Evolutionary conservation across 1,140 invertebrate genomes (phyloP).

Genomic region (Colletes latitarsis): DNA sequence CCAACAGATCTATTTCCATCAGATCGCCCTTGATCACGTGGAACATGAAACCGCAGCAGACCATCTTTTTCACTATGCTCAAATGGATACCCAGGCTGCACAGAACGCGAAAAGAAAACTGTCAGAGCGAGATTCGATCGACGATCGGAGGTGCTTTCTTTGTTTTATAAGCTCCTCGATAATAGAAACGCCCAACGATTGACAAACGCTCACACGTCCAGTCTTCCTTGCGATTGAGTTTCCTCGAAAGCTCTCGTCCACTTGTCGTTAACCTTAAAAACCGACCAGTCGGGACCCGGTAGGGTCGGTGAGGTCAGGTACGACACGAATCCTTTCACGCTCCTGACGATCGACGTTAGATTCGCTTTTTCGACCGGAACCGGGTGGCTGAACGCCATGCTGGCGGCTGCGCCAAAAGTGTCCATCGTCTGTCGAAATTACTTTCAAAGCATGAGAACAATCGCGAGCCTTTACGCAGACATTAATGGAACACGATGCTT

Average conservation of each 20-base stretch:
- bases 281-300: slow-evolving; percentile 59
- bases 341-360: slow-evolving; percentile 67
- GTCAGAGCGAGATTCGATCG: no score
- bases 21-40: slow-evolving; percentile 67
- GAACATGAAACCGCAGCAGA: slow-evolving; percentile 65
- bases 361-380: slow-evolving; percentile 68
- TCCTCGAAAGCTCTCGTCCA: slow-evolving; percentile 70
- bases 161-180: no score
- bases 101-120: neutral
- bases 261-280: slow-evolving; percentile 59
- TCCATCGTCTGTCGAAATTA: slow-evolving; percentile 64
- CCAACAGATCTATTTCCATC: slow-evolving; percentile 70
- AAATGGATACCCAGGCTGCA: slow-evolving; percentile 71
- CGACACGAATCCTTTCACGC: slow-evolving; percentile 60
- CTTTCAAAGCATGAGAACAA: neutral
- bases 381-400: slow-evolving; percentile 63
- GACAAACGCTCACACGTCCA: slow-evolving; percentile 69
- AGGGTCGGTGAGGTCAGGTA: slow-evolving; percentile 62
- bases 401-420: slow-evolving; percentile 67
- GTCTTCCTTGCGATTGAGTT: slow-evolving; percentile 63
- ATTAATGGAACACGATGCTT: slow-evolving; percentile 54
- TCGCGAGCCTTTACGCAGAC: no score
- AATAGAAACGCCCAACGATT: neutral
- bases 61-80: slow-evolving; percentile 69
- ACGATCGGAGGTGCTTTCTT: no score